Percentiles rank a stretch among this genome's conserved stretches.
Conservation (phyloP, 2,888 invertebrate species). For the Stenodera caucasica region DNA sequence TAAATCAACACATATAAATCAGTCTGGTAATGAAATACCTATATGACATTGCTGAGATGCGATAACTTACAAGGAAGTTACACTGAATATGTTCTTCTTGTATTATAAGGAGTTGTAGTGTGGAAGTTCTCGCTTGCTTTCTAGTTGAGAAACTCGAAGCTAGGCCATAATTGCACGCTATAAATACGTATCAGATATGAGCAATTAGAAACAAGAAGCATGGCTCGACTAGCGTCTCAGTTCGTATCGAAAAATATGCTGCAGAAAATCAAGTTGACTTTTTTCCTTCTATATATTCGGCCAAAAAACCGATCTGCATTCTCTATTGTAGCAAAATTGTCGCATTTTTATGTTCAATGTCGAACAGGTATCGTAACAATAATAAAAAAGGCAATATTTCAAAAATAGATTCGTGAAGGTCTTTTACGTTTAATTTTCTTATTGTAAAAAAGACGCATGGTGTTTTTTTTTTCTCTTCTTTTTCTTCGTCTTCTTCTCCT, state of each 20-base stretch:
- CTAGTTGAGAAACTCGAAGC: slow-evolving; percentile 50
- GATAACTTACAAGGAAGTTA: slow-evolving; percentile 48
- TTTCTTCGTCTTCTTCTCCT: slow-evolving; percentile 18
- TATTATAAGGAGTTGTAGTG: too few species aligned
- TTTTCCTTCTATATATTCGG: too few species aligned
- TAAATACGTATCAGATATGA: slow-evolving; percentile 56
- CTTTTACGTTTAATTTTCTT: slow-evolving; percentile 33
- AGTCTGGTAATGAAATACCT: slow-evolving; percentile 56
- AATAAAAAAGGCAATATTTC: slow-evolving; percentile 17
- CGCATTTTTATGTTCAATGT: background rate
- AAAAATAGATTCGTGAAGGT: slow-evolving; percentile 21
- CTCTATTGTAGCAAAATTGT: background rate
- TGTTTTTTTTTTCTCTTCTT: slow-evolving; percentile 35
- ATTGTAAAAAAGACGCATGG: slow-evolving; percentile 25
- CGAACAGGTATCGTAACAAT: slow-evolving; percentile 12
- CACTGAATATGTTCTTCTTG: slow-evolving; percentile 46
- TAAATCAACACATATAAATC: slow-evolving; percentile 53
- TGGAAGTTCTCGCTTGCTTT: slow-evolving; percentile 42
- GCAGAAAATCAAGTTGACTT: too few species aligned
- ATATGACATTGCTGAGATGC: slow-evolving; percentile 51
- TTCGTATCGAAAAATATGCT: too few species aligned
- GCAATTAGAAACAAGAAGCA: slow-evolving; percentile 51
- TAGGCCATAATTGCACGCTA: slow-evolving; percentile 53
- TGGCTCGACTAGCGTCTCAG: too few species aligned
- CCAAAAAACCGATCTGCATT: too few species aligned